A percentile compares a stretch with the other conserved stretches of the same genome.
Conservation (phyloP, 2,113 vertebrate species). For the Anhinga anhinga region DNA sequence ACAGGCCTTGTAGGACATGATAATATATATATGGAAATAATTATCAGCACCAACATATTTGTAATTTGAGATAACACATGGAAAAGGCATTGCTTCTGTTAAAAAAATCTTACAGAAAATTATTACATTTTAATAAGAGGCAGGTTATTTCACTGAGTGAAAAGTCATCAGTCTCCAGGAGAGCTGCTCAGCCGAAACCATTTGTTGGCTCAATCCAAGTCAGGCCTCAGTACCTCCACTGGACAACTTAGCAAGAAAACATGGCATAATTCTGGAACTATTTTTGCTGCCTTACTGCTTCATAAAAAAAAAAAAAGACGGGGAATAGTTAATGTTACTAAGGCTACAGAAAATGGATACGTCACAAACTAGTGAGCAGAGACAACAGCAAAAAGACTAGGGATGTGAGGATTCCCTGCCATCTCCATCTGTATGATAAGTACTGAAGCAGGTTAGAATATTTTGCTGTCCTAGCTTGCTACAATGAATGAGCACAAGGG, state of each 20-base stretch:
- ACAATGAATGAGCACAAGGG: neutral
- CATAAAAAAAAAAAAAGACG: neutral
- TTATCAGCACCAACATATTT: slow-evolving; percentile 50
- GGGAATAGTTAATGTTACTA: neutral
- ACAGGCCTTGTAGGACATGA: slow-evolving; percentile 61
- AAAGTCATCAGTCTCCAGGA: neutral
- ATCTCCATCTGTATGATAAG: neutral
- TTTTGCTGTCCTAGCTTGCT: neutral
- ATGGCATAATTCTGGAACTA: neutral
- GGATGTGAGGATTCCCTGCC: neutral
- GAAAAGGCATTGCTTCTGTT: neutral
- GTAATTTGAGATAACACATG: slow-evolving; percentile 48
- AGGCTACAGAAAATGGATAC: neutral
- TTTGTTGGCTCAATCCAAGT: neutral
- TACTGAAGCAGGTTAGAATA: neutral
- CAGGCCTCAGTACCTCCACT: neutral
- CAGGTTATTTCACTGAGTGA: neutral
- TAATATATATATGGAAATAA: slow-evolving; percentile 72
- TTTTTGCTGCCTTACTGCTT: neutral
- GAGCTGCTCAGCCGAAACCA: neutral
- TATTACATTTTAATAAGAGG: slow-evolving; percentile 30
- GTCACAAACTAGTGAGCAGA: neutral
- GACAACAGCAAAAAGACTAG: neutral
- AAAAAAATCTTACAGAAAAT: slow-evolving; percentile 27
- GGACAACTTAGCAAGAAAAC: neutral